Conservation (phyloP, 2,888 invertebrate genomes). For the Monopis laevigella region DNA sequence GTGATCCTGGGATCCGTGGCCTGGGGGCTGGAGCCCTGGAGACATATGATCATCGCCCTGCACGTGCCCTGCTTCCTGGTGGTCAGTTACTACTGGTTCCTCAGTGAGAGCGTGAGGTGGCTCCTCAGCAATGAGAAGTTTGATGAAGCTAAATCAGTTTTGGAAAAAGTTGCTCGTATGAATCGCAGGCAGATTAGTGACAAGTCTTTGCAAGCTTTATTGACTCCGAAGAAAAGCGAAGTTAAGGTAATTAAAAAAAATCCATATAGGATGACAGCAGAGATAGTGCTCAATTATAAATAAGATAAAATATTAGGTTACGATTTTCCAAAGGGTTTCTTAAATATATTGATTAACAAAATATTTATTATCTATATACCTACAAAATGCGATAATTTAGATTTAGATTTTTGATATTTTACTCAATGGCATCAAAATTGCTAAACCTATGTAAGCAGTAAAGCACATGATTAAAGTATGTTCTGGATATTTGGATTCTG, state of each 20-base stretch:
- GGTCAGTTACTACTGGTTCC: conserved; percentile 72
- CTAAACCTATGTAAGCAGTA: too few relatives aligned
- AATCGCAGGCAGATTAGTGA: conserved; percentile 68
- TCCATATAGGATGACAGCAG: neutral
- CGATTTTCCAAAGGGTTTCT: too few relatives aligned
- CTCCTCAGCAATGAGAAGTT: conserved; percentile 72
- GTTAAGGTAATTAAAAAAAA: neutral
- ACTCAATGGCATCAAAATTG: too few relatives aligned
- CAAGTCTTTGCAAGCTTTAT: conserved; percentile 49
- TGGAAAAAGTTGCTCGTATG: conserved; percentile 68
- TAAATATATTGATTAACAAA: neutral
- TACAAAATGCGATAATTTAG: too few relatives aligned
- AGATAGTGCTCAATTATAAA: too few relatives aligned
- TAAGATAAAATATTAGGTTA: too few relatives aligned
- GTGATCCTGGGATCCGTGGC: conserved; percentile 72
- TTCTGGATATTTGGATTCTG: too few relatives aligned
- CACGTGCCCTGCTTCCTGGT: conserved; percentile 75
- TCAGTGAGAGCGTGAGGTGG: conserved; percentile 78
- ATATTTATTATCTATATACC: too few relatives aligned
- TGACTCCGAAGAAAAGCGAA: conserved; percentile 23
- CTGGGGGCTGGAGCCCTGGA: conserved; percentile 75
- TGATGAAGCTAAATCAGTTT: conserved; percentile 67
- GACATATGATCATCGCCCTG: conserved; percentile 69
- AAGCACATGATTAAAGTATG: too few relatives aligned
- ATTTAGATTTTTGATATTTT: too few relatives aligned